Percentiles rank a stretch among this genome's conserved stretches.
These are phyloP conservation scores for Arnoldichthys spilopterus DNA, from an alignment of 2,797 vertebrate genomes.

Conservation along the genomic window DNA sequence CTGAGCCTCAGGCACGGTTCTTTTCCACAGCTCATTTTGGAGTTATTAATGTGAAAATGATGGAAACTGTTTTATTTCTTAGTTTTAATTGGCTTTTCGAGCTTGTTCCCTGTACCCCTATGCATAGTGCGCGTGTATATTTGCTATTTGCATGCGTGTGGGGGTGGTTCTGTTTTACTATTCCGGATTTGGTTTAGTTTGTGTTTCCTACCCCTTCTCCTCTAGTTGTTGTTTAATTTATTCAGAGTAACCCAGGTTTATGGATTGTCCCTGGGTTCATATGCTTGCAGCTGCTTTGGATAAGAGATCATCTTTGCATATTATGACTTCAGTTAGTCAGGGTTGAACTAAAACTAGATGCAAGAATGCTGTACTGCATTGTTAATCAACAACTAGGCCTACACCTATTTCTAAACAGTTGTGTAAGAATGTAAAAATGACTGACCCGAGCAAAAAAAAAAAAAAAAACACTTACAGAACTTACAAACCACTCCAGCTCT, in stretches of 20 bases:
- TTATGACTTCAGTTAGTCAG: neutral
- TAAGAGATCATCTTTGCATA: neutral
- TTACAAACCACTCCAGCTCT: neutral
- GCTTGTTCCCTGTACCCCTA: neutral
- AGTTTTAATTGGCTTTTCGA: neutral
- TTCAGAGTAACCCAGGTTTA: neutral
- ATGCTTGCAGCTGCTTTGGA: too few relatives aligned
- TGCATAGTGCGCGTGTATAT: neutral
- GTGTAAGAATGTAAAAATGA: neutral
- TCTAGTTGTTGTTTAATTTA: neutral
- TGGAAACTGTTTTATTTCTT: neutral
- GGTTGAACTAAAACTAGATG: constrained; percentile 12
- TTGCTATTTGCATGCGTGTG: neutral
- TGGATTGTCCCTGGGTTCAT: neutral
- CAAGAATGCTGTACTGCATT: too few relatives aligned
- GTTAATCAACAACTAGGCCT: neutral
- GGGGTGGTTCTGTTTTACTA: constrained; percentile 9
- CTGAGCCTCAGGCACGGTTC: constrained; percentile 9
- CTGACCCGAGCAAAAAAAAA: too few relatives aligned
- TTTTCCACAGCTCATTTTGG: constrained; percentile 10
- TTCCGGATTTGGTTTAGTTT: neutral
- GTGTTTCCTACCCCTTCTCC: neutral
- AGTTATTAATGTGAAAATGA: constrained; percentile 9
- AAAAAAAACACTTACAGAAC: too few relatives aligned
- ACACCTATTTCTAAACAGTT: neutral